Conservation (phyloP, 2,113 vertebrate species). For the Lethenteron reissneri region DNA sequence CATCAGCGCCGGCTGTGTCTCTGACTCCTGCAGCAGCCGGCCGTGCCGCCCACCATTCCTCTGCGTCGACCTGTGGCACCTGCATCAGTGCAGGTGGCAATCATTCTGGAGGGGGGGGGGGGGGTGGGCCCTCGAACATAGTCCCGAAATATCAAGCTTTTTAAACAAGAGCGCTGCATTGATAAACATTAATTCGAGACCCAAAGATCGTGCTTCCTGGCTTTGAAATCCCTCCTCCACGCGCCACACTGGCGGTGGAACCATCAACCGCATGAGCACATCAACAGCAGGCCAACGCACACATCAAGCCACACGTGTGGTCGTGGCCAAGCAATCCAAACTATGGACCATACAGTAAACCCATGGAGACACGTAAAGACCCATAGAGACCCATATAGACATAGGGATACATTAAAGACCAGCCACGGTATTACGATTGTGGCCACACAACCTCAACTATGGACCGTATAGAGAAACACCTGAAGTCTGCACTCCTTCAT, state of each 20-base stretch:
- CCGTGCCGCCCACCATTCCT: conserved; percentile 43
- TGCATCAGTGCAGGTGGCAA: conserved; percentile 51
- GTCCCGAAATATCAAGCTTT: background rate
- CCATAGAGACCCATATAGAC: no score
- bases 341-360: background rate
- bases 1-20: conserved; percentile 36
- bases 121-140: no score
- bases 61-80: conserved; percentile 59
- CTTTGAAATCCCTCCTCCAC: background rate
- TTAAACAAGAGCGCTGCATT: background rate
- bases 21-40: conserved; percentile 48
- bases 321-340: no score
- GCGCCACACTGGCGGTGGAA: background rate
- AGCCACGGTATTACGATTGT: no score
- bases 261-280: background rate
- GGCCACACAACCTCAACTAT: no score
- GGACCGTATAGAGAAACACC: no score
- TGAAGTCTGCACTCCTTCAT: no score
- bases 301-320: no score
- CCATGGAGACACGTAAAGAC: no score
- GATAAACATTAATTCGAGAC: background rate
- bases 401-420: no score
- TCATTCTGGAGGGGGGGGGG: background rate
- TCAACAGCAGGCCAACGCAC: background rate
- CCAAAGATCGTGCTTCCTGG: background rate